phyloP scores from a whole-genome alignment of 2,888 invertebrate genomes.

The Melieria picta region DNA sequence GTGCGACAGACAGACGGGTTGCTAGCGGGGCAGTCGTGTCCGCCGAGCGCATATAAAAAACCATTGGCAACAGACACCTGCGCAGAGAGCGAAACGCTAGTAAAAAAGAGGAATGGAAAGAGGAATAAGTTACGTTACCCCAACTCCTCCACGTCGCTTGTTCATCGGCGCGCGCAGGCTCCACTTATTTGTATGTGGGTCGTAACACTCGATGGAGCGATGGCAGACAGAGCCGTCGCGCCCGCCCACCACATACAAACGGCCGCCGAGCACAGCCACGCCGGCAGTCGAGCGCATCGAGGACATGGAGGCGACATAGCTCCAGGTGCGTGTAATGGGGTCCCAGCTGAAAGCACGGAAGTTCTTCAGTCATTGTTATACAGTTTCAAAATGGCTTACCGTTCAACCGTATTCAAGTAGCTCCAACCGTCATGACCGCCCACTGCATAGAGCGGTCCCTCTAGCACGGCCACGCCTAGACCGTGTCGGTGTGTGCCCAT shows the following conservation, averaged over 20 bases:
- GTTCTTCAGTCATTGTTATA: too few relatives aligned
- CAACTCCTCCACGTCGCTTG: constrained; percentile 86
- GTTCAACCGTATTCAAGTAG: constrained; percentile 91
- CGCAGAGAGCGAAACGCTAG: constrained; percentile 1
- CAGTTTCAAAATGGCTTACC: constrained; percentile 57
- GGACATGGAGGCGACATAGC: constrained; percentile 89
- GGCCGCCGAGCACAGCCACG: constrained; percentile 84
- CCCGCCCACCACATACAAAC: constrained; percentile 92
- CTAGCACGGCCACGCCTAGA: constrained; percentile 80
- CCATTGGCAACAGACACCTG: constrained; percentile 85
- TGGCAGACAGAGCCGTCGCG: constrained; percentile 92
- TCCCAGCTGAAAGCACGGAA: constrained; percentile 75
- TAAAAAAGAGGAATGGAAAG: not conserved
- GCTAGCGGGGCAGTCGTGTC: constrained; percentile 92
- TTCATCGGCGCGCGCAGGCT: constrained; percentile 88
- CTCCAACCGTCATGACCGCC: constrained; percentile 92
- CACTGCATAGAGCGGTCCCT: constrained; percentile 88
- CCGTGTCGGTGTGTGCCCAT: constrained; percentile 92
- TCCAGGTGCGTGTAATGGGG: constrained; percentile 88
- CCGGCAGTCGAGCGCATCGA: constrained; percentile 87
- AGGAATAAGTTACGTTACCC: constrained; percentile 69
- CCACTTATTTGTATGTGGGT: constrained; percentile 80
- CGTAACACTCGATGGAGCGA: constrained; percentile 88
- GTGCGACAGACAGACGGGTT: constrained; percentile 84
- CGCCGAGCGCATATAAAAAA: constrained; percentile 90